Conservation (phyloP, 1,140 invertebrate genomes). For the Carcinoscorpius rotundicauda region DNA sequence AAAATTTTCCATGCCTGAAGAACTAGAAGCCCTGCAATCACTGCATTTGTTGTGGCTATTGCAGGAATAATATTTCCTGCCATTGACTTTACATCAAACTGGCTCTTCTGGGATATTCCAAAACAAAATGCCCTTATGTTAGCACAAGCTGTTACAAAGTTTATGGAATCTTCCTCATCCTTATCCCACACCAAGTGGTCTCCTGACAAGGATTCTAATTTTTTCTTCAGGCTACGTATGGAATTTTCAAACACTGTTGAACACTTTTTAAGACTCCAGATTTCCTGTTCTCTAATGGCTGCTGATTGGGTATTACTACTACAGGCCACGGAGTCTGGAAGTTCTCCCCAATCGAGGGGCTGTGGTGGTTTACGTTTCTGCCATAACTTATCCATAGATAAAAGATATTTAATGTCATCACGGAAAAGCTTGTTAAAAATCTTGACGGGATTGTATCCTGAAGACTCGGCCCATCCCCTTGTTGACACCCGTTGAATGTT, state of each 20-base stretch:
- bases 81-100: constrained; percentile 97
- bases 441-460: constrained; percentile 61
- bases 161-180: constrained; percentile 85
- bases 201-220: constrained; percentile 29
- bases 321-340: constrained; percentile 45
- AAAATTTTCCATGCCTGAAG: constrained; percentile 76
- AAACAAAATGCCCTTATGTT: constrained; percentile 90
- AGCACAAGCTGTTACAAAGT: constrained; percentile 90
- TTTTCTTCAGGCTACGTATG: constrained; percentile 51
- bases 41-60: constrained; percentile 96
- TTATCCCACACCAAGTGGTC: constrained; percentile 92
- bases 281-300: constrained; percentile 54
- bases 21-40: constrained; percentile 88
- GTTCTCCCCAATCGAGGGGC: constrained; percentile 57
- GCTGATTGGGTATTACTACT: constrained; percentile 29
- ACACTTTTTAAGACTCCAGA: constrained; percentile 70
- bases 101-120: constrained; percentile 68
- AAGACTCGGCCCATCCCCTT: constrained; percentile 69
- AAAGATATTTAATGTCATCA: constrained; percentile 90
- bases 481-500: constrained; percentile 75
- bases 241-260: constrained; percentile 58
- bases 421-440: constrained; percentile 55
- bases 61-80: constrained; percentile 96
- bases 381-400: constrained; percentile 94
- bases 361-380: constrained; percentile 65